These are phyloP conservation scores for Lacerta agilis DNA, from an alignment of 2,797 vertebrate species.

Conservation along the genomic window DNA sequence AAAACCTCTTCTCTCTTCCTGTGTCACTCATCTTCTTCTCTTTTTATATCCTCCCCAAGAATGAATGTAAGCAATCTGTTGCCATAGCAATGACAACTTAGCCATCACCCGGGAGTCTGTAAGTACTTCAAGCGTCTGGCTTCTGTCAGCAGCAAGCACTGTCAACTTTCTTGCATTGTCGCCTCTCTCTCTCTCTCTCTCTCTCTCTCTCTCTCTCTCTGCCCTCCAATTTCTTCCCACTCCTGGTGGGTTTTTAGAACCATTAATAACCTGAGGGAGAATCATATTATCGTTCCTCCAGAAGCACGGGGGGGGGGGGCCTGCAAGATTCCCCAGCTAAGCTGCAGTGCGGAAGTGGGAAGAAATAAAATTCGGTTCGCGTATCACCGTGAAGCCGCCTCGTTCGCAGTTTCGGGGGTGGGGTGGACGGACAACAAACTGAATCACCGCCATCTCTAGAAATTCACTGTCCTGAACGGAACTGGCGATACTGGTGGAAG, in stretches of 20 bases:
- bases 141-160: background rate
- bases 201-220: background rate
- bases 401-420: too few species aligned
- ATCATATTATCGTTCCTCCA: background rate
- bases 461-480: too few species aligned
- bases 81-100: constrained; percentile 22
- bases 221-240: background rate
- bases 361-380: too few species aligned
- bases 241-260: background rate
- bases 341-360: too few species aligned
- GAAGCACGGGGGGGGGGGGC: background rate
- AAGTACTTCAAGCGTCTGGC: constrained; percentile 9
- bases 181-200: background rate
- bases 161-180: background rate
- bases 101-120: background rate
- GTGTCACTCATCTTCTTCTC: background rate
- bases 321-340: too few species aligned
- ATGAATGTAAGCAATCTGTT: constrained; percentile 30
- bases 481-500: too few species aligned
- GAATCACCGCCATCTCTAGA: too few species aligned
- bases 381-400: too few species aligned
- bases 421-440: too few species aligned
- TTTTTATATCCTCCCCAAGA: background rate
- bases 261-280: background rate
- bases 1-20: background rate